Evolutionary conservation across 1,140 invertebrate species (phyloP), one percentile per base, ranked within the genome.

Genomic region (Drosophila carrolli): DNA sequence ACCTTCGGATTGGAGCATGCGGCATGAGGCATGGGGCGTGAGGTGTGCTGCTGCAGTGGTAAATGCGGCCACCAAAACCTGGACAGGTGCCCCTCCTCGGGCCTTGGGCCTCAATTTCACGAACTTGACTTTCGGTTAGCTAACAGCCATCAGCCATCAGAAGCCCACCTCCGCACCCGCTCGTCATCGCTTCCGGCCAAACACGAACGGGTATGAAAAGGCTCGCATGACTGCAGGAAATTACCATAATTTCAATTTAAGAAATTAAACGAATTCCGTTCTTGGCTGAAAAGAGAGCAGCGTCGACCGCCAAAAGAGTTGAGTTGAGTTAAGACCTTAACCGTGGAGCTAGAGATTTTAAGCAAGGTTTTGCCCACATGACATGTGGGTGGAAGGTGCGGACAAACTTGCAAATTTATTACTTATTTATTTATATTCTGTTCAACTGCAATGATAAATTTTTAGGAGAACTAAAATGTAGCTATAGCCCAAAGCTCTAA

Each of bases 181-280:
- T 43, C 55, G 32, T 55, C 57, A 63, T 51, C 23, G 47, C 41
- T 58, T 56, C 50, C 54, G 72, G 78, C 71, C 73, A 83, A 54
- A 71, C 84, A 88, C 80, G 84, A 83, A 80, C 47, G 60, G 51
- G 76, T 46, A 67, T 63, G 76, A 73, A 78, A 89, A 73, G 76
- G 80, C 58, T 89, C 83, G 84, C 84, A 84, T 89, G 84, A 78
- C 84, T 89, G 68, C 77, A 72, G 84, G 84, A 89, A 78, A 89
- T 89, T 89, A 89, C 84, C 84, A 89, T 89, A 89, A 89, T 89
- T 89, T 90, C 84, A 89, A 89, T 89, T 89, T 89, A 89, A 89
- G 77, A 89, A 84, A 89, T 84, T 89, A 84, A 89, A 89, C 65
- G 84, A 89, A 81, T 89, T 89, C 67, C 63, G 62, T 67, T 75